Conservation (phyloP, 2,888 invertebrate species). For the Pachydiplax longipennis region DNA sequence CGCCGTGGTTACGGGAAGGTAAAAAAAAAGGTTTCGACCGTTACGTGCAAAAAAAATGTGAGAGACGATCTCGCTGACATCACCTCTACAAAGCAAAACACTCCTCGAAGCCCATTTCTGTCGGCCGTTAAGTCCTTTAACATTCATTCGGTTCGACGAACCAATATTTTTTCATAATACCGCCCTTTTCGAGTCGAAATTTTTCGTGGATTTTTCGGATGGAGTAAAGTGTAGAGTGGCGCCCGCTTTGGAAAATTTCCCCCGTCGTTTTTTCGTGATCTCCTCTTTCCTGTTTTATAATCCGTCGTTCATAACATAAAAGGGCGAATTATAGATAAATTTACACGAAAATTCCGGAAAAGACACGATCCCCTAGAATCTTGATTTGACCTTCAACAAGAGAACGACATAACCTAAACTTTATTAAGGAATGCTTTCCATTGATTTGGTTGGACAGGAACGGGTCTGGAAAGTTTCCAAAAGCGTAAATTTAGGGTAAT, state of each 20-base stretch:
- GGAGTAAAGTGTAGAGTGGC: not conserved
- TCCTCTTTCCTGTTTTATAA: not conserved
- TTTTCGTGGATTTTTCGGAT: not conserved
- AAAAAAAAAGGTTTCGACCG: not conserved
- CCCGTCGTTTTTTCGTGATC: not conserved
- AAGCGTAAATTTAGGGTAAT: no score
- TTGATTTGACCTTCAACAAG: no score
- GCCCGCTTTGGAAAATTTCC: not conserved
- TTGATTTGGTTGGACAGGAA: no score
- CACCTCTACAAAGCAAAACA: not conserved
- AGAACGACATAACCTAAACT: no score
- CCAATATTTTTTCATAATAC: not conserved
- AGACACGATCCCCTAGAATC: no score
- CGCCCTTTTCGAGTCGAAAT: not conserved
- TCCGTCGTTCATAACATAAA: no score
- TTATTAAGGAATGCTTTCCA: no score
- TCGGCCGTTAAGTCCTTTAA: not conserved
- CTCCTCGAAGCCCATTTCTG: not conserved
- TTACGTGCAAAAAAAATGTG: not conserved
- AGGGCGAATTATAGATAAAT: no score
- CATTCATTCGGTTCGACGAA: conserved; percentile 1
- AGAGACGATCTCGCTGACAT: not conserved
- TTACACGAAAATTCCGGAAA: no score
- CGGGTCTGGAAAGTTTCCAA: no score
- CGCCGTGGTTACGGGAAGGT: not conserved